Conservation (phyloP, 2,888 invertebrate species). For the Strigamia crassipes region DNA sequence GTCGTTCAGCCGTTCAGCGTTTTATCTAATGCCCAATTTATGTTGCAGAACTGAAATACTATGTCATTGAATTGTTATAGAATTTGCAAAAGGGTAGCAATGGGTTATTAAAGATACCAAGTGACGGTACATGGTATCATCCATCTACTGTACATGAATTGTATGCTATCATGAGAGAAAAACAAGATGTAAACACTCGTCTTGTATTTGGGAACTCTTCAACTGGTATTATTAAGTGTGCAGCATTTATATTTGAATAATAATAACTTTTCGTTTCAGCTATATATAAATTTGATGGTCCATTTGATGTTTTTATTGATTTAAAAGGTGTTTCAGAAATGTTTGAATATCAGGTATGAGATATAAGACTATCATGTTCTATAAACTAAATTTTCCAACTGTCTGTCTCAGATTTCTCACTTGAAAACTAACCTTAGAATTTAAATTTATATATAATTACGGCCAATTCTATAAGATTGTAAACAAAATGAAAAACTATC, state of each 20-base stretch:
- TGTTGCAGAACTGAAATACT: no score
- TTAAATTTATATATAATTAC: no score
- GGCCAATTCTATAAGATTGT: no score
- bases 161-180: neutral
- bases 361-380: constrained; percentile 53
- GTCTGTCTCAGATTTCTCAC: no score
- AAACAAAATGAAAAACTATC: no score
- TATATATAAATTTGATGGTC: neutral
- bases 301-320: neutral
- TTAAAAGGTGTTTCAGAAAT: constrained; percentile 64
- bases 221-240: neutral
- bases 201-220: neutral
- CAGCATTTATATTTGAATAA: neutral
- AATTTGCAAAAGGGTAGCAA: no score
- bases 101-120: no score
- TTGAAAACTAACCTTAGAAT: no score
- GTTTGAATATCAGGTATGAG: constrained; percentile 56
- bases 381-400: no score
- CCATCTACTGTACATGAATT: neutral
- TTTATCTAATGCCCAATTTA: no score
- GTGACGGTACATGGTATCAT: neutral
- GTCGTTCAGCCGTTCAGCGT: no score
- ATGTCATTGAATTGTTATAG: no score
- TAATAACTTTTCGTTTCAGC: neutral
- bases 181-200: neutral